Evolutionary conservation across 2,888 invertebrate species (phyloP).

Genomic region (Ennomos fuscantarius): DNA sequence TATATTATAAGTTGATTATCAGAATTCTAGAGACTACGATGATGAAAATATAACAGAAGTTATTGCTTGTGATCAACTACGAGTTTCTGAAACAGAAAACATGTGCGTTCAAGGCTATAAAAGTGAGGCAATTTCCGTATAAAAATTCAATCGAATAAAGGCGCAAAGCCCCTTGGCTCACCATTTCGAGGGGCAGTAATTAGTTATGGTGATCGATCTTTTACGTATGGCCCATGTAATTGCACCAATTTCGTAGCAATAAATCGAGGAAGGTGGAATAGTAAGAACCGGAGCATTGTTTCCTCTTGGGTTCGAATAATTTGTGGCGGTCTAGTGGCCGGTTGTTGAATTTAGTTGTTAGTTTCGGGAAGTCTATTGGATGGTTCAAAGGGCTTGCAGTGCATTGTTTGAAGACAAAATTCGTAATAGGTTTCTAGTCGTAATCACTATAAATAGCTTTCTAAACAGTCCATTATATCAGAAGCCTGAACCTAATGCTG

Average conservation of each 20-base stretch:
- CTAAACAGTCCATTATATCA: no score
- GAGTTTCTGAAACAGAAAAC: background rate
- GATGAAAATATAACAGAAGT: no score
- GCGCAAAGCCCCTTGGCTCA: background rate
- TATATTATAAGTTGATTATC: no score
- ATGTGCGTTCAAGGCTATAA: slow-evolving; percentile 12
- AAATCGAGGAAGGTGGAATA: slow-evolving; percentile 37
- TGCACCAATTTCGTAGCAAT: slow-evolving; percentile 49
- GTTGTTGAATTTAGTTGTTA: slow-evolving; percentile 14
- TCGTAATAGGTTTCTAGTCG: no score
- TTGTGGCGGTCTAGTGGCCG: slow-evolving; percentile 37
- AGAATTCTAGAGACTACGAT: no score
- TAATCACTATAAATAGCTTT: no score
- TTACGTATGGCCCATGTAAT: slow-evolving; percentile 47
- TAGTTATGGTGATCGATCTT: slow-evolving; percentile 45
- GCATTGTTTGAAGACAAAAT: background rate
- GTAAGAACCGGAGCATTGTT: slow-evolving; percentile 38
- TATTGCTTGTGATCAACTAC: slow-evolving; percentile 3
- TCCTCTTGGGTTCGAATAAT: slow-evolving; percentile 34
- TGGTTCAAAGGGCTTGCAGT: background rate
- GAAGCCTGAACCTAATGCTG: no score
- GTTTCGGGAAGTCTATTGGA: slow-evolving; percentile 5
- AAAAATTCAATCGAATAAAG: slow-evolving; percentile 21
- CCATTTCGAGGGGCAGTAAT: slow-evolving; percentile 25
- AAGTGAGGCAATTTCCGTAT: slow-evolving; percentile 2